These are phyloP conservation scores for Andrena haemorrhoa DNA, from an alignment of 2,888 invertebrate genomes.

Conservation along the genomic window DNA sequence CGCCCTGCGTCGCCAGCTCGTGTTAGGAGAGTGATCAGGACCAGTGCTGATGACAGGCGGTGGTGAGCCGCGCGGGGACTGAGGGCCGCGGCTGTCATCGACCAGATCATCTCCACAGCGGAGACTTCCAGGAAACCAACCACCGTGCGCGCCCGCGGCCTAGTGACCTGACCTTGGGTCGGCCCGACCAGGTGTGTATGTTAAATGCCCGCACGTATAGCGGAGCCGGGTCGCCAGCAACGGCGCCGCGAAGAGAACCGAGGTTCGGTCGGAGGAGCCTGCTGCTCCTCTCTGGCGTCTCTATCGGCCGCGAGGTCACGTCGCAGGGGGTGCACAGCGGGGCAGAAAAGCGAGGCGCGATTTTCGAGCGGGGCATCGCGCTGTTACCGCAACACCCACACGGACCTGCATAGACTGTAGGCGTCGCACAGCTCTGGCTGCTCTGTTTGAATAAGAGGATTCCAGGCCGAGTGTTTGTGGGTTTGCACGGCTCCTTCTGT, in stretches of 20 bases:
- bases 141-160: slow-evolving; percentile 73
- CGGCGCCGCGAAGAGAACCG: slow-evolving; percentile 6
- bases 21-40: slow-evolving; percentile 5
- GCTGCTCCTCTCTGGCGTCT: neutral
- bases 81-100: slow-evolving; percentile 23
- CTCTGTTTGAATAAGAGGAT: slow-evolving; percentile 62
- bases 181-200: slow-evolving; percentile 82
- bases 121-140: slow-evolving; percentile 35
- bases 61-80: neutral
- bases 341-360: slow-evolving; percentile 11
- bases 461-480: slow-evolving; percentile 41
- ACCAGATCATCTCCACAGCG: slow-evolving; percentile 9
- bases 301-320: neutral
- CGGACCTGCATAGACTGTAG: slow-evolving; percentile 14
- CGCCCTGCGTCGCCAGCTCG: neutral
- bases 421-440: slow-evolving; percentile 28
- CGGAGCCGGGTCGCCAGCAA: slow-evolving; percentile 1
- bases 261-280: neutral
- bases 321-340: neutral
- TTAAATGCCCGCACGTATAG: slow-evolving; percentile 47
- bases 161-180: slow-evolving; percentile 84
- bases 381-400: slow-evolving; percentile 48
- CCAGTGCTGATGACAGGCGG: neutral
- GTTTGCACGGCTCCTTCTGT: slow-evolving; percentile 32
- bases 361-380: slow-evolving; percentile 13